A percentile compares a stretch with the other conserved stretches of the same genome.
These are phyloP conservation scores for Monopis laevigella DNA, from an alignment of 2,888 invertebrate genomes.

Conservation along the genomic window DNA sequence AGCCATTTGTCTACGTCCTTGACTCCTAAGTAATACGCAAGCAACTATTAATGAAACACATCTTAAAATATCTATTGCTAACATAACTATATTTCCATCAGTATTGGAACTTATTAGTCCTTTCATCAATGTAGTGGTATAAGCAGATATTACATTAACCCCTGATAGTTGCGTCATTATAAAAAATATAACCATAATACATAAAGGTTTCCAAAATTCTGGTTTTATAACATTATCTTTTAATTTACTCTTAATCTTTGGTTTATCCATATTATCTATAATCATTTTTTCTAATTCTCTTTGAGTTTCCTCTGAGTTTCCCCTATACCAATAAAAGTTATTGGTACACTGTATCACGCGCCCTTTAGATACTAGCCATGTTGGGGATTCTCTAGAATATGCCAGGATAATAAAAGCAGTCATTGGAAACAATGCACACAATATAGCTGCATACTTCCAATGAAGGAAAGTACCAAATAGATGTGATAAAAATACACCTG, in stretches of 20 bases:
- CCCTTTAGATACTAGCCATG: constrained; percentile 72
- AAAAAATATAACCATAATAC: constrained; percentile 71
- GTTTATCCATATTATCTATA: constrained; percentile 40
- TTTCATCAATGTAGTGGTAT: constrained; percentile 72
- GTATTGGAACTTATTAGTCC: constrained; percentile 54
- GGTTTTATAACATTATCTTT: constrained; percentile 52
- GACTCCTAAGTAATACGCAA: constrained; percentile 67
- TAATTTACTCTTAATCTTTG: constrained; percentile 35
- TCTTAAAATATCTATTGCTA: constrained; percentile 72
- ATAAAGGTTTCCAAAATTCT: constrained; percentile 69
- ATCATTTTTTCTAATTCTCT: constrained; percentile 60
- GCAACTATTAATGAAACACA: constrained; percentile 68
- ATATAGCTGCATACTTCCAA: constrained; percentile 67
- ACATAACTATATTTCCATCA: constrained; percentile 70
- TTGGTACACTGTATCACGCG: constrained; percentile 64
- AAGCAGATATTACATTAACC: constrained; percentile 76
- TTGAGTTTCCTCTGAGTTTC: constrained; percentile 49
- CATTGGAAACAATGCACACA: constrained; percentile 64
- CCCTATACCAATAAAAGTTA: constrained; percentile 71
- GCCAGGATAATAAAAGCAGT: constrained; percentile 60
- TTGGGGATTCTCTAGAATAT: constrained; percentile 74
- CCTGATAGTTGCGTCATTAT: constrained; percentile 75
- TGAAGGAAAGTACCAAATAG: constrained; percentile 70
- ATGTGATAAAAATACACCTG: constrained; percentile 73
- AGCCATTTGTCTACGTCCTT: constrained; percentile 71